These are phyloP conservation scores for Puma concolor DNA, from an alignment of 2,113 vertebrate species.

Conservation along the genomic window DNA sequence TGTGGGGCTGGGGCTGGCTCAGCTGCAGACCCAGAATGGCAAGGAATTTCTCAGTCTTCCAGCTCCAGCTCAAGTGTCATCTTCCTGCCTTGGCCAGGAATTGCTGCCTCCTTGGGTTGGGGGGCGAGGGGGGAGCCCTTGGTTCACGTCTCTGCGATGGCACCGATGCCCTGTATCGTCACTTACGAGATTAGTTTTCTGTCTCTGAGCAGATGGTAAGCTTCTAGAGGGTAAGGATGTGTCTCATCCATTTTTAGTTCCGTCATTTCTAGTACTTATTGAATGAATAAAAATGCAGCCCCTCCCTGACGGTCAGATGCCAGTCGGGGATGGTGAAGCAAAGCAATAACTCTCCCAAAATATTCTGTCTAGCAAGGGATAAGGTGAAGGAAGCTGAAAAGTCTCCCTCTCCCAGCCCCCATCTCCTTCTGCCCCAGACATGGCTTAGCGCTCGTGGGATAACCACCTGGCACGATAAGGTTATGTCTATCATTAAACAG, in stretches of 20 bases:
- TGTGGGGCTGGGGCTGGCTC: neutral
- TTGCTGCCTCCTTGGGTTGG: neutral
- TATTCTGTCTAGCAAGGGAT: neutral
- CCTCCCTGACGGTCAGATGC: neutral
- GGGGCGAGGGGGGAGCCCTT: neutral
- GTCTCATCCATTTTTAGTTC: neutral
- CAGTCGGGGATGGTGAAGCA: neutral
- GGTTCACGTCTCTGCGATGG: neutral
- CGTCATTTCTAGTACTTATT: neutral
- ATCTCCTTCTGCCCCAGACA: neutral
- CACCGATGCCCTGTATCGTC: neutral
- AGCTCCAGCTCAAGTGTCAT: neutral
- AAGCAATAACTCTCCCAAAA: neutral
- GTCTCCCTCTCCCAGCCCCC: neutral
- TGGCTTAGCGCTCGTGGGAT: neutral
- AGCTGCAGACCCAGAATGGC: neutral
- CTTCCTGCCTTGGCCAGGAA: neutral
- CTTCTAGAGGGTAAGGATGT: neutral
- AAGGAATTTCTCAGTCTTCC: neutral
- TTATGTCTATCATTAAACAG: neutral
- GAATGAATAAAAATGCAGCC: neutral
- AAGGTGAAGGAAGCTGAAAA: neutral
- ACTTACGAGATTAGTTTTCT: neutral
- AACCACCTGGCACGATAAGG: neutral
- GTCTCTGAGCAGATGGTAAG: neutral